Percentiles rank a stretch among this genome's conserved stretches.
These are phyloP conservation scores for Neosilurus mollespiculum DNA, from an alignment of 2,797 vertebrate species.

Conservation along the genomic window DNA sequence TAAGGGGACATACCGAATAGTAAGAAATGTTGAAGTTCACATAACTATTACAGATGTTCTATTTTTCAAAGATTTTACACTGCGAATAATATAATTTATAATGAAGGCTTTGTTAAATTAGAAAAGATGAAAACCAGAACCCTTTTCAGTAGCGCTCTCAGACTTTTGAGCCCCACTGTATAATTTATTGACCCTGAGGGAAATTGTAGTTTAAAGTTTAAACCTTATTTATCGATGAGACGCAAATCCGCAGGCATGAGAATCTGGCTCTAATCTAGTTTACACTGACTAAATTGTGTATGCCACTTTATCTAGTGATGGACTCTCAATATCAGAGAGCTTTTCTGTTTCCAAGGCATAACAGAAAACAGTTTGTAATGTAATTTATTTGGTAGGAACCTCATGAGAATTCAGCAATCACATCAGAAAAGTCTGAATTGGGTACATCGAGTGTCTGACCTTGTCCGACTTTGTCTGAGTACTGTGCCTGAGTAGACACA, in stretches of 20 bases:
- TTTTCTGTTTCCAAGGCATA: slow-evolving; percentile 1
- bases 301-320: neutral
- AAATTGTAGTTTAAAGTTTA: neutral
- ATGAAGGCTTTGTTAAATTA: neutral
- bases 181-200: neutral
- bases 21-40: neutral
- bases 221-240: slow-evolving; percentile 6
- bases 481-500: neutral
- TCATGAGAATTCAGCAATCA: slow-evolving; percentile 3
- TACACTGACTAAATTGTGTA: neutral
- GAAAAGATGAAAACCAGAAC: neutral
- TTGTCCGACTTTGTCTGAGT: slow-evolving; percentile 29
- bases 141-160: neutral
- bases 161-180: neutral
- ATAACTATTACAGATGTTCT: neutral
- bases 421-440: slow-evolving; percentile 14
- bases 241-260: neutral
- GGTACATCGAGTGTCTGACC: slow-evolving; percentile 27
- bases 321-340: slow-evolving; percentile 26
- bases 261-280: slow-evolving; percentile 17
- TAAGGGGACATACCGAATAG: neutral
- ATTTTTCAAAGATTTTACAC: neutral
- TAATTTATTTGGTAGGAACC: slow-evolving; percentile 26
- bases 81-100: neutral
- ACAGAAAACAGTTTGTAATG: slow-evolving; percentile 12